These are phyloP conservation scores for Phrynosoma platyrhinos DNA, from an alignment of 2,113 vertebrate species.

Conservation along the genomic window DNA sequence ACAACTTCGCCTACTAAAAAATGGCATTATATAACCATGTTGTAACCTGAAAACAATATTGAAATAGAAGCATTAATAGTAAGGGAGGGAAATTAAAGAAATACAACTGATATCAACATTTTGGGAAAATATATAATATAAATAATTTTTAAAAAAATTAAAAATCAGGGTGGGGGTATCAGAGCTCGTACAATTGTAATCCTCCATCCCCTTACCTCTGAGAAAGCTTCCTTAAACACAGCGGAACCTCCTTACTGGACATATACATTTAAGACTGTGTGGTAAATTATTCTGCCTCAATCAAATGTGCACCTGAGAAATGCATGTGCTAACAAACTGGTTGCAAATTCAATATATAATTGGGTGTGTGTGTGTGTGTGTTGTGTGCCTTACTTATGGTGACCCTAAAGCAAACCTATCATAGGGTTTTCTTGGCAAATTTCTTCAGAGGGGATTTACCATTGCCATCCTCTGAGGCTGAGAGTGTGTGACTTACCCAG, in stretches of 20 bases:
- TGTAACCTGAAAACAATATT: slow-evolving; percentile 62
- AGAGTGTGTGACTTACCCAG: too few species aligned
- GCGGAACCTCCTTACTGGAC: neutral
- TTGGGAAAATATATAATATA: neutral
- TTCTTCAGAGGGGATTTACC: too few species aligned
- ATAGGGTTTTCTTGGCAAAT: too few species aligned
- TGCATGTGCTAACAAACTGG: neutral
- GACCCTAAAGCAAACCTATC: too few species aligned
- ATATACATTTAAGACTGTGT: neutral
- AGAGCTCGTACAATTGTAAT: neutral
- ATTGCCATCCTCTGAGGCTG: too few species aligned
- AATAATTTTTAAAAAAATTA: neutral
- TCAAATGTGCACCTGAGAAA: neutral
- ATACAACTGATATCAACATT: neutral
- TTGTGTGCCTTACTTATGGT: too few species aligned
- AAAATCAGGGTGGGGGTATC: too few species aligned
- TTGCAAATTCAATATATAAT: neutral
- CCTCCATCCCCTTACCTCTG: neutral
- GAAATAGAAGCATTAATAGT: slow-evolving; percentile 42
- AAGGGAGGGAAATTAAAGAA: neutral
- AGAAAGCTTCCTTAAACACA: neutral
- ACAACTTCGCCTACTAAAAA: slow-evolving; percentile 55
- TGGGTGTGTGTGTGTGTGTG: neutral
- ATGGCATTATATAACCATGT: slow-evolving; percentile 42
- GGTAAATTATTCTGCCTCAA: neutral